phyloP scores from a whole-genome alignment of 2,888 invertebrate genomes.

The Anarsia innoxiella region DNA sequence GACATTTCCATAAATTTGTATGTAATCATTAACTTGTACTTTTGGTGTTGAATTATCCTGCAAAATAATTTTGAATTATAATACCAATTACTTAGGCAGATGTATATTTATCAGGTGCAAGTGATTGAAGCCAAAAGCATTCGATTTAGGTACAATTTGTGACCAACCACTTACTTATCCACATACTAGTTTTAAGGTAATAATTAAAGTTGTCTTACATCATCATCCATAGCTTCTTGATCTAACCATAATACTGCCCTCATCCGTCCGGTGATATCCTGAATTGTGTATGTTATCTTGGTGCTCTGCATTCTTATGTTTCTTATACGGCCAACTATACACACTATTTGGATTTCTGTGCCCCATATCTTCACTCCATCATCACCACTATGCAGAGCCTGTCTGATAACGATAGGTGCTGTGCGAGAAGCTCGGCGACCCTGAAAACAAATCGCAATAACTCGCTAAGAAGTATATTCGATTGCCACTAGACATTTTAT shows the following conservation, averaged over 20 bases:
- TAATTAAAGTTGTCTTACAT: constrained; percentile 34
- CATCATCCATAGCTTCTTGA: constrained; percentile 66
- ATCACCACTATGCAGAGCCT: constrained; percentile 63
- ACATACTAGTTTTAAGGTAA: background rate
- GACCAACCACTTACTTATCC: too few species aligned
- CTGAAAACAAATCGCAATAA: constrained; percentile 25
- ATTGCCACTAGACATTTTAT: too few species aligned
- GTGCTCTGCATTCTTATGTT: constrained; percentile 67
- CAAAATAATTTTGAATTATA: constrained; percentile 18
- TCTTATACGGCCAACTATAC: constrained; percentile 53
- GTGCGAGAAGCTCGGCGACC: constrained; percentile 62
- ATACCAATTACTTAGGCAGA: too few species aligned
- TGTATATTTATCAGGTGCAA: too few species aligned
- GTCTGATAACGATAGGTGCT: constrained; percentile 65
- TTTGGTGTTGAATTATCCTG: constrained; percentile 66
- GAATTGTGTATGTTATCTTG: constrained; percentile 68
- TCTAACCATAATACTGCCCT: constrained; percentile 66
- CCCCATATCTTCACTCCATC: constrained; percentile 71
- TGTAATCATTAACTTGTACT: constrained; percentile 65
- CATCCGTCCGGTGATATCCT: constrained; percentile 70
- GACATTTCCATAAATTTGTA: constrained; percentile 66
- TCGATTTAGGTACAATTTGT: too few species aligned
- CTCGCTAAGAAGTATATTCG: background rate
- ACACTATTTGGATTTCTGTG: constrained; percentile 65
- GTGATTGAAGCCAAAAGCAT: too few species aligned